Evolutionary conservation across 2,888 invertebrate genomes (phyloP), one percentile per base, ranked within the genome.

Genomic region (Drosophila formosana): DNA sequence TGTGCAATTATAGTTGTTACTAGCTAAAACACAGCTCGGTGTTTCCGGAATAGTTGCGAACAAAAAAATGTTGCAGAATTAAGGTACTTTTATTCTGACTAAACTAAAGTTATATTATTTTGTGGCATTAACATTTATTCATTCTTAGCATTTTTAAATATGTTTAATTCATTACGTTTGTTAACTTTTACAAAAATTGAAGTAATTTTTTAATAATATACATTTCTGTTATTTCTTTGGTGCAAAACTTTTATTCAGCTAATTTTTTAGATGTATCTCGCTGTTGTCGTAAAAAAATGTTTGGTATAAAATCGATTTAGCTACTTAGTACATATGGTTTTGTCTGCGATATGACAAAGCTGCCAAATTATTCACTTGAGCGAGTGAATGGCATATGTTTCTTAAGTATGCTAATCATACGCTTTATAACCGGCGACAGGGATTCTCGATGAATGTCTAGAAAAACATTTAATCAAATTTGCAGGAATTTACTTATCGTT

Each of bases 381-480:
- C 11, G 23, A 32, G 11, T 55, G 30, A 55, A 43, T 25, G n/a
- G 30, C 43, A 55, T 45, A 30, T 55, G 55, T 45, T 45, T 32
- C 8, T 32, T 32, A 37, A 60, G 23, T 60, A 66, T 72, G 72
- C 58, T 75, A 72, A 75, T 75, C 72, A 56, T 58, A 52, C 61
- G 60, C n/a, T 25, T 57, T 72, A 72, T 72, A 66, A 23, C 53
- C 50, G 72, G 65, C 72, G 43, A 23, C 60, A 58, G 47, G 18
- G 37, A 47, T 47, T 49, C 11, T 55, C 11, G 23, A 49, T 23
- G 18, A 51, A 43, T 47, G 50, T 70, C 58, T 70, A 26, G 46
- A 25, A 45, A 45, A 53, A 23, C 55, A 51, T 62, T 66, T 66
- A 53, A 72, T 63, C 67, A 72, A 68, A 58, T 46, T 57, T 13